phyloP scores from a whole-genome alignment of 2,113 vertebrate species.

The Sturnus vulgaris region DNA sequence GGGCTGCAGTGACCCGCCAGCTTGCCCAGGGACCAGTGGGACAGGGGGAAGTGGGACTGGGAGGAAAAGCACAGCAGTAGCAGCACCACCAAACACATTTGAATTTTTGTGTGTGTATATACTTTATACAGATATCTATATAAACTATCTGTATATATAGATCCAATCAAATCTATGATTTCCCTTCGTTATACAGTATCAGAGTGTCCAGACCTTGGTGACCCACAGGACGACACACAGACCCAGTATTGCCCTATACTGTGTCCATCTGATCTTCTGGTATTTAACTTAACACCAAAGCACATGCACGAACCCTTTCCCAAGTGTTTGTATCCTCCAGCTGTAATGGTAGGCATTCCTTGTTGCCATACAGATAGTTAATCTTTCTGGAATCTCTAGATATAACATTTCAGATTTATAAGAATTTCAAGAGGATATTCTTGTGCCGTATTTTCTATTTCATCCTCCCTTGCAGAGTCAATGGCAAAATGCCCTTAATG shows the following conservation, averaged over 20 bases:
- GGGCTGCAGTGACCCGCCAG: background rate
- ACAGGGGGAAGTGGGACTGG: background rate
- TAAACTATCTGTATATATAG: background rate
- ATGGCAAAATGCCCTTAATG: background rate
- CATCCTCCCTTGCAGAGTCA: background rate
- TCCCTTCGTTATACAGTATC: background rate
- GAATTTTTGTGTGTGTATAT: accelerated
- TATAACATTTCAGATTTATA: background rate
- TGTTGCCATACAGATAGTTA: background rate
- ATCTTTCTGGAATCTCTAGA: background rate
- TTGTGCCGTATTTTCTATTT: background rate
- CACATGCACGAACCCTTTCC: background rate
- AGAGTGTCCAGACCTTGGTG: accelerated
- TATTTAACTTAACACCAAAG: background rate
- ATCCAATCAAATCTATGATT: background rate
- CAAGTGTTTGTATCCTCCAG: background rate
- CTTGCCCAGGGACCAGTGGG: background rate
- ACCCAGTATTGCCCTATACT: background rate
- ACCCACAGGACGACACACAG: background rate
- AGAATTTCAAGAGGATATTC: background rate
- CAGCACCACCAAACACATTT: background rate
- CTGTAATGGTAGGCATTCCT: background rate
- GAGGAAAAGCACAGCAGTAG: background rate
- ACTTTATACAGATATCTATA: background rate
- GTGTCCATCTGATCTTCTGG: background rate